phyloP scores from a whole-genome alignment of 53 echinoderm and acorn worm genomes.

The Zoroaster sp. region DNA sequence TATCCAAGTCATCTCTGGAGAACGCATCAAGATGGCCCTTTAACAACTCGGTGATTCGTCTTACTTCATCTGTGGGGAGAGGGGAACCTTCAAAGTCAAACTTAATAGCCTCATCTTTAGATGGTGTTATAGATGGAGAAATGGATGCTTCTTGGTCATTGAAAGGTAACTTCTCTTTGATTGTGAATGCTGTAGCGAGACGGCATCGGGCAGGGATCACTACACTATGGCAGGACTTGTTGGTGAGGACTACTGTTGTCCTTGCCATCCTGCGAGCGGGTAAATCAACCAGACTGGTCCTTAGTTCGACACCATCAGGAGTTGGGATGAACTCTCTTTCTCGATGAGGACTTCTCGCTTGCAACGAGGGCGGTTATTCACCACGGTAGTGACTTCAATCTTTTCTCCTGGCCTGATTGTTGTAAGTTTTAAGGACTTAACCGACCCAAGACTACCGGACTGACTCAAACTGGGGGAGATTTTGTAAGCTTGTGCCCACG shows the following conservation, averaged over 20 bases:
- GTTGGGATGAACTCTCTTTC: not conserved
- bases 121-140: too few species aligned
- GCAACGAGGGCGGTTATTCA: not conserved
- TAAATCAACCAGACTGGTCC: not conserved
- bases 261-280: not conserved
- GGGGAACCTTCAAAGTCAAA: conserved; percentile 45
- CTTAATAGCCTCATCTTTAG: too few species aligned
- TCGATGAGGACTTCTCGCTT: not conserved
- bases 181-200: not conserved
- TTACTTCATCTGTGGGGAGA: not conserved
- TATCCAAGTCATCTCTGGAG: conserved; percentile 52
- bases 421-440: not conserved
- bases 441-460: not conserved
- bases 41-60: not conserved
- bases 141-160: not conserved
- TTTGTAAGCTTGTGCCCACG: conserved; percentile 19
- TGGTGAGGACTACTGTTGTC: not conserved
- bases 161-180: not conserved
- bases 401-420: not conserved
- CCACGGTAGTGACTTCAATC: not conserved
- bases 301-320: not conserved
- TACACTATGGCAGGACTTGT: conserved; percentile 15
- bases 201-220: conserved; percentile 16
- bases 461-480: not conserved
- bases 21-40: not conserved